Base-by-base conservation (phyloP, 2,797 vertebrate genomes). In the Tokudaia tokunoshimensis region DNA sequence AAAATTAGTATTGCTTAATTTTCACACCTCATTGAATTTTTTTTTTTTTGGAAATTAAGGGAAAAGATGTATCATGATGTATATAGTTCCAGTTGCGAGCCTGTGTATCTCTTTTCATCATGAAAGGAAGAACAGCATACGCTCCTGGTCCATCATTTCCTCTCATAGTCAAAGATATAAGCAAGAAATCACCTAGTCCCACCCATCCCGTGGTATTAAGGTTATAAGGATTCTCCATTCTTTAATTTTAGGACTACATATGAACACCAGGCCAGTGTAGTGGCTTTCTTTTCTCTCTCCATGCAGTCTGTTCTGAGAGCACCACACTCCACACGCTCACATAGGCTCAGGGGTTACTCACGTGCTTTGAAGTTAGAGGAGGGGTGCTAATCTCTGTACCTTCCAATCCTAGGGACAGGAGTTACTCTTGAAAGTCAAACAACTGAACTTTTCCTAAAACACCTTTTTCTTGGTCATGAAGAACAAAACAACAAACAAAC, bases 361-460 rank as follows among this genome's bases (percentile, higher is more conserved):
- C 20, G 3, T 76, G 83, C 37, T 76, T 81, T 37, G 92, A 91
- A 84, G 14, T 55, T 74, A 94, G 57, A 22, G 82, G 50, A 92
- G 90, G 61, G 82, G 52, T n/a, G 41, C 41, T 41, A 41, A 0
- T 79, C 80, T 88, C 81, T 75, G 3, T 44, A 47, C 59, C 82
- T 84, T 65, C 29, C 31, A 10, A 47, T 65, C 61, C 41, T 44
- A 29, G 6, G 72, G 61, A 20, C 41, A 65, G 17, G 10, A 94
- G 78, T 55, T 63, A 95, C 65, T 95, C 78, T 61, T 90, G n/a
- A 89, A 92, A 83, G 63, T 90, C 37, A 80, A 94, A 89, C 24
- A 65, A 29, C 75, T 74, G 88, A 34, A 80, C 52, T 82, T 94
- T 70, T 24, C 41, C 83, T 41, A 61, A 89, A 92, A 75, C 72